Percentiles rank a stretch among this genome's conserved stretches.
phyloP scores from a whole-genome alignment of 2,113 vertebrate species.

The Potamarius usumacintae region DNA sequence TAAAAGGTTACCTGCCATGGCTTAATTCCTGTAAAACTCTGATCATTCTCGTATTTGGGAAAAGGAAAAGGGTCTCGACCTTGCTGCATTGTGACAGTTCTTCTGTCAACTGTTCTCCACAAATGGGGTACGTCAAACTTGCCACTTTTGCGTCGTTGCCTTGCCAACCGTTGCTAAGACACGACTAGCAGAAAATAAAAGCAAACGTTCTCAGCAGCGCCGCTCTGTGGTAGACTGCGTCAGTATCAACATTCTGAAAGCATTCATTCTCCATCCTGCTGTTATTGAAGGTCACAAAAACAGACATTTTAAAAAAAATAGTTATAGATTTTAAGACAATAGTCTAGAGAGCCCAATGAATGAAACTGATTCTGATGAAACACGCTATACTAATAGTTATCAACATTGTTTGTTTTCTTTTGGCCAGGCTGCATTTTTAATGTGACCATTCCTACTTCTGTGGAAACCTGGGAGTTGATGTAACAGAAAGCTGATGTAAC shows the following conservation, averaged over 20 bases:
- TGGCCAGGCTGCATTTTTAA: neutral
- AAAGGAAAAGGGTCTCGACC: constrained; percentile 69
- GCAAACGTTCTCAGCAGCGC: neutral
- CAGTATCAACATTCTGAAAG: neutral
- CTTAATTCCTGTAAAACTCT: constrained; percentile 59
- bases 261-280: neutral
- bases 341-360: neutral
- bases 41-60: constrained; percentile 65
- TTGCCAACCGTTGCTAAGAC: constrained; percentile 65
- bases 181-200: constrained; percentile 44
- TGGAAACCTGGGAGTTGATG: neutral
- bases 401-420: neutral
- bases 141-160: neutral
- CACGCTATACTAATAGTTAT: neutral
- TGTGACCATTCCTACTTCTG: neutral
- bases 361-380: neutral
- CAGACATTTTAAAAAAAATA: neutral
- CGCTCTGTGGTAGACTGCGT: neutral
- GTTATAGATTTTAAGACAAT: neutral
- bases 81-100: constrained; percentile 63
- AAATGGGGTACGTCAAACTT: neutral
- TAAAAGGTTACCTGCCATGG: constrained; percentile 63
- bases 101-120: neutral
- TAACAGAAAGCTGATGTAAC: neutral
- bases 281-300: neutral